Percentiles rank a stretch among this genome's conserved stretches.
phyloP scores from a whole-genome alignment of 2,888 invertebrate species.

The Mesoligia furuncula region DNA sequence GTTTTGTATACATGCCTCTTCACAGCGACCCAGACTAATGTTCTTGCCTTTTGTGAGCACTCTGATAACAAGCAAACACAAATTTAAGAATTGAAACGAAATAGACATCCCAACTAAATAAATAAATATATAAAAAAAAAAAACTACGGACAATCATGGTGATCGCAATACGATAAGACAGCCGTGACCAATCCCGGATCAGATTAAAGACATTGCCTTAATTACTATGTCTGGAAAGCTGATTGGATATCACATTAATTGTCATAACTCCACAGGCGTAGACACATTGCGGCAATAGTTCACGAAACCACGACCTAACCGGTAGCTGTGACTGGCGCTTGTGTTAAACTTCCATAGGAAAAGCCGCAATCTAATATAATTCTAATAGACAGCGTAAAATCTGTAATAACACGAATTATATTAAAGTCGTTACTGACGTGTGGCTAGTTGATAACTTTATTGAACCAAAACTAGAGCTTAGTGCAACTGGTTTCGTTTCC shows the following conservation, averaged over 20 bases:
- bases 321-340: constrained; percentile 23
- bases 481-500: constrained; percentile 63
- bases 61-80: neutral
- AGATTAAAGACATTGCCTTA: constrained; percentile 35
- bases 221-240: constrained; percentile 44
- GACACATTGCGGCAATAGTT: constrained; percentile 39
- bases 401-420: constrained; percentile 61
- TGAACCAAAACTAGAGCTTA: constrained; percentile 57
- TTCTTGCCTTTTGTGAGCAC: neutral
- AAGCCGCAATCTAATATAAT: constrained; percentile 58
- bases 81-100: neutral
- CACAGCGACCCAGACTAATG: no score
- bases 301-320: constrained; percentile 28
- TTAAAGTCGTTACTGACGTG: constrained; percentile 58
- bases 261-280: constrained; percentile 24
- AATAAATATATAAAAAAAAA: no score
- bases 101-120: neutral
- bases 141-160: neutral
- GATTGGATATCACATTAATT: constrained; percentile 29
- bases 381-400: constrained; percentile 65
- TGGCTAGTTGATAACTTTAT: constrained; percentile 63
- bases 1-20: neutral
- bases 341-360: constrained; percentile 29
- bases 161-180: constrained; percentile 20
- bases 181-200: constrained; percentile 15